Conservation (phyloP, 1,140 invertebrate genomes). For the Eurosta solidaginis region DNA sequence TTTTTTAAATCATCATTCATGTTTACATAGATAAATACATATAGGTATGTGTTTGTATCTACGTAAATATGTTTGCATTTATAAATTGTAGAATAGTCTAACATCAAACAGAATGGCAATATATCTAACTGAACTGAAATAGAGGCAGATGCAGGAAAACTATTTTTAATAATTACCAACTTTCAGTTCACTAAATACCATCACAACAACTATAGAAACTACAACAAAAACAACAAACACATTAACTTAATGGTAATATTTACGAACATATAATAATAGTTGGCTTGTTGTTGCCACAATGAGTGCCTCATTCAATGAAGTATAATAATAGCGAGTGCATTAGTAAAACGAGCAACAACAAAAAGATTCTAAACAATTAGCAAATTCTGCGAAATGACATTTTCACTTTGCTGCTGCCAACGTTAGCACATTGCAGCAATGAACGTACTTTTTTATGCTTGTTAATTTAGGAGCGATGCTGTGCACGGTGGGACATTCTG, state of each 20-base stretch:
- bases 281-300: not conserved
- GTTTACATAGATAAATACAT: not conserved
- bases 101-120: not conserved
- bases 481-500: too few relatives aligned
- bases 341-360: slow-evolving; percentile 28
- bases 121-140: not conserved
- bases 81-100: not conserved
- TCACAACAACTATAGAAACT: not conserved
- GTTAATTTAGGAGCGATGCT: too few relatives aligned
- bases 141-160: slow-evolving; percentile 31
- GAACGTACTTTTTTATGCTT: not conserved
- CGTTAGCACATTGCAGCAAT: not conserved
- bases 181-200: slow-evolving; percentile 35
- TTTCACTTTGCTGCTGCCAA: slow-evolving; percentile 32
- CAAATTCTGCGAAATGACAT: slow-evolving; percentile 37
- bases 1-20: too few relatives aligned
- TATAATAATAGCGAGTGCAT: slow-evolving; percentile 7
- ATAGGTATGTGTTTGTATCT: not conserved
- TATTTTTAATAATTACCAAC: slow-evolving; percentile 35
- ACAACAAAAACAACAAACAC: not conserved
- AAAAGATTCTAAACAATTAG: slow-evolving; percentile 36
- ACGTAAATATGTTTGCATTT: not conserved
- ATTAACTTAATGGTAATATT: not conserved
- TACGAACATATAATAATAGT: not conserved
- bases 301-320: not conserved